Evolutionary conservation across 2,888 invertebrate genomes (phyloP), one percentile per base, ranked within the genome.

Genomic region (Gibbula magus): DNA sequence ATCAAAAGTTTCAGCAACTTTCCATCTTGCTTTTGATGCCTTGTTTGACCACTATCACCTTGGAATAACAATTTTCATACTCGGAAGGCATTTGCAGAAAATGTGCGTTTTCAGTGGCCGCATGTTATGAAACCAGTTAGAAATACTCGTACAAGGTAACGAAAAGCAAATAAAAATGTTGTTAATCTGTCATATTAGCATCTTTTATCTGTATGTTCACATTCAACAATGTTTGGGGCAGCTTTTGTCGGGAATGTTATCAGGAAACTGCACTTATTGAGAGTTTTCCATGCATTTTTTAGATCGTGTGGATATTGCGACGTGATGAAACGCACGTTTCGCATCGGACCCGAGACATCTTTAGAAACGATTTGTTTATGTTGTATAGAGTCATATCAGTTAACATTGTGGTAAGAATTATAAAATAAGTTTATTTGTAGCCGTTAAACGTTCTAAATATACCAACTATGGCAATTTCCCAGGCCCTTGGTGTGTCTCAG

Each of bases 21-120:
- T 61, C 18, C 29, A 25, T 61, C 61, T 61, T 61, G 25, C 61
- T 61, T 61, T 61, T 61, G 29, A 74, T 45, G 45, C n/a, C 32
- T 45, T 45, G 45, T 45, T 20, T 22, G 18, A 45, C 18, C 18
- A 25, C 45, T 52, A 52, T 39, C 45, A 74, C 29, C 45, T n/a
- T 45, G 51, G n/a, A 74, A 39, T 45, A 52, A 29, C 74, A 74
- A 52, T 74, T 74, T 45, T 74, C 39, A 45, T 51, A 22, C 45
- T 16, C 45, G 74, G 39, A 22, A 74, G 52, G 29, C 45, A 45
- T 74, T 20, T 74, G 74, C 45, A 52, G 52, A 74, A 74, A 39
- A 16, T 74, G 74, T 74, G 74, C 74, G 52, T 74, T 74, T 45
- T 74, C 52, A 35, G 29, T 7, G 45, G 74, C 45, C 52, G 29